Base-by-base conservation (phyloP, 2,113 vertebrate genomes). In the Corythornis madagascariensis region DNA sequence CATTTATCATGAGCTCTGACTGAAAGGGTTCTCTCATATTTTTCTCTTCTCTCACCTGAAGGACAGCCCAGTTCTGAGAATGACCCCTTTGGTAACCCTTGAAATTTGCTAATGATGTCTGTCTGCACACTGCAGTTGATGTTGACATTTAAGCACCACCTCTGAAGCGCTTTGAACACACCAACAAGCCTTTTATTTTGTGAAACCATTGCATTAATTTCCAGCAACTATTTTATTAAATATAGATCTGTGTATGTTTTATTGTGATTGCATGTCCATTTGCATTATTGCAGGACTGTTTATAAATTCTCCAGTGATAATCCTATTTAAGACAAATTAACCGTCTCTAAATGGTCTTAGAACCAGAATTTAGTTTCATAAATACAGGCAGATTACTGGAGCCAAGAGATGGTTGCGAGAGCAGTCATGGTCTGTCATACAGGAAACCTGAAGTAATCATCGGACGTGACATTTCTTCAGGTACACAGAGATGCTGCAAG, bases 281-380 rank as follows among this genome's bases (percentile, higher is more conserved):
- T 94, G 81, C 94, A 92, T 93, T 96, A 95, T 70, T 95, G 59
- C 80, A 94, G 73, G n/a, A 70, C 69, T 73, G 33, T 86, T 90
- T 94, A 96, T 95, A 94, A 97, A 91, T 8, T 28, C 4, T 40
- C 31, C 43, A 40, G 76, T 12, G 52, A 72, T 83, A 96, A 94
- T 91, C 72, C 77, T 94, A 45, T 60, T 89, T 77, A 92, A 93
- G 71, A 76, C 53, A 95, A 97, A 96, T 90, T 87, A 96, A 94
- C 80, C 77, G 66, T 75, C 81, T 96, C 87, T 81, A 93, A 96
- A 53, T 95, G 78, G 85, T 79, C 83, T 91, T 91, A 90, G 47
- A 86, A 96, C 69, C 52, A 93, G 57, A 95, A 92, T 83, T 96
- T 93, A 43, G 15, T 89, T 93, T 96, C 65, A 76, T 43, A 91